Percentiles rank a stretch among this genome's conserved stretches.
phyloP scores from a whole-genome alignment of 2,113 vertebrate genomes.

The Halichoerus grypus region DNA sequence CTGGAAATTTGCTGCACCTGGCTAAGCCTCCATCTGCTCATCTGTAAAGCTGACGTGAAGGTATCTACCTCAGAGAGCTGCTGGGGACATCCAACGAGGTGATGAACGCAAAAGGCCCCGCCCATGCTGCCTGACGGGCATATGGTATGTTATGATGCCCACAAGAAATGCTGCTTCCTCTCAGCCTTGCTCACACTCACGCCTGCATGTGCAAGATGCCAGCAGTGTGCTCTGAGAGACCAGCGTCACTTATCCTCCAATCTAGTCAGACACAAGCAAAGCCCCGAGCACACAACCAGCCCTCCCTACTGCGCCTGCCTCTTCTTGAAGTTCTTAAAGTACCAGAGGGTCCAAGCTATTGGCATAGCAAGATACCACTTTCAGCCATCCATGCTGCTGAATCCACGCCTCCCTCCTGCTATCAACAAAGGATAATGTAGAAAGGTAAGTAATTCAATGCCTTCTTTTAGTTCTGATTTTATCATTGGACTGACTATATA shows the following conservation, averaged over 20 bases:
- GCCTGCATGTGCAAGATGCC: neutral
- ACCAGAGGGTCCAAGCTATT: neutral
- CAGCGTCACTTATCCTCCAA: neutral
- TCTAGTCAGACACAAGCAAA: neutral
- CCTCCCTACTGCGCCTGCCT: neutral
- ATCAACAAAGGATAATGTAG: neutral
- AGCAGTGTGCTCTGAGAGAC: neutral
- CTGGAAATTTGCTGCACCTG: neutral
- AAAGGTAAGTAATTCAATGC: neutral
- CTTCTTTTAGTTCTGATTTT: neutral
- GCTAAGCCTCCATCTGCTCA: neutral
- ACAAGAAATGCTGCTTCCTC: neutral
- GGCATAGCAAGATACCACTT: neutral
- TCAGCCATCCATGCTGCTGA: neutral
- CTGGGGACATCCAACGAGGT: neutral
- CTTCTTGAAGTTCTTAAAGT: neutral
- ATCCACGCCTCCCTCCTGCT: neutral
- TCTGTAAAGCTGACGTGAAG: neutral
- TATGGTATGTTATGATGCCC: neutral
- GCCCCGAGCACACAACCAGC: neutral
- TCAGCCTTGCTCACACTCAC: neutral
- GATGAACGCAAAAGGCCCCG: neutral
- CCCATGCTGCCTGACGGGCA: fast-evolving
- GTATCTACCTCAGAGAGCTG: neutral
- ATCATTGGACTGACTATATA: neutral